Evolutionary conservation across 35 echinoderm and acorn worm species (phyloP).

Genomic region (Diadema setosum): DNA sequence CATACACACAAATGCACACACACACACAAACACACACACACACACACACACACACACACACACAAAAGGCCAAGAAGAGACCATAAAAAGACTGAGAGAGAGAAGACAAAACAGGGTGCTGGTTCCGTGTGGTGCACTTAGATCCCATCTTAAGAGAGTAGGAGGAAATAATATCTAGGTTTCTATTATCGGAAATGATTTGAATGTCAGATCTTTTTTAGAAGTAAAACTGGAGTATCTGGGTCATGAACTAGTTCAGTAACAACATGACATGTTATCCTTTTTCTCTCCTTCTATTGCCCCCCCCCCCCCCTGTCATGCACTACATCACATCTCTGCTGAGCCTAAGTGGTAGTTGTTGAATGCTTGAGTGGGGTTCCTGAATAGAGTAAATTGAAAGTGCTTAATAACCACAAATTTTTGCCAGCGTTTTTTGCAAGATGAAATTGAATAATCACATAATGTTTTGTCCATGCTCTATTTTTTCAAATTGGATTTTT

Average conservation of each 20-base stretch:
- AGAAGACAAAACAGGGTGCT: background rate
- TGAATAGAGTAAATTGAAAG: conserved; percentile 16
- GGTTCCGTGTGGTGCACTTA: background rate
- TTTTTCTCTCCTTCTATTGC: background rate
- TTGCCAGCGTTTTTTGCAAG: background rate
- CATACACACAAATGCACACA: too few species aligned
- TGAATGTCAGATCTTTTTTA: conserved; percentile 21
- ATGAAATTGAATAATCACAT: conserved; percentile 2
- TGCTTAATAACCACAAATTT: conserved; percentile 18
- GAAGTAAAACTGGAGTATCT: conserved; percentile 12
- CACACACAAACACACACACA: too few species aligned
- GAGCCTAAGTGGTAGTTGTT: background rate
- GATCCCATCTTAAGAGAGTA: background rate
- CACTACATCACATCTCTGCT: background rate
- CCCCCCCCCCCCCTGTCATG: background rate
- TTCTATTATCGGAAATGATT: conserved; percentile 24
- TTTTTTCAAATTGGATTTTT: background rate
- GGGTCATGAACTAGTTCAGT: conserved; percentile 25
- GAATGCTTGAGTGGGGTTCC: conserved; percentile 2
- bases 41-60: too few species aligned
- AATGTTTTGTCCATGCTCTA: conserved; percentile 5
- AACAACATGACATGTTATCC: conserved; percentile 25
- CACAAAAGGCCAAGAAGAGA: too few species aligned
- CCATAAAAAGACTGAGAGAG: background rate
- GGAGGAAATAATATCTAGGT: conserved; percentile 31